A percentile compares a stretch with the other conserved stretches of the same genome.
phyloP scores from a whole-genome alignment of 1,140 invertebrate genomes.

The Saccostrea cuccullata region DNA sequence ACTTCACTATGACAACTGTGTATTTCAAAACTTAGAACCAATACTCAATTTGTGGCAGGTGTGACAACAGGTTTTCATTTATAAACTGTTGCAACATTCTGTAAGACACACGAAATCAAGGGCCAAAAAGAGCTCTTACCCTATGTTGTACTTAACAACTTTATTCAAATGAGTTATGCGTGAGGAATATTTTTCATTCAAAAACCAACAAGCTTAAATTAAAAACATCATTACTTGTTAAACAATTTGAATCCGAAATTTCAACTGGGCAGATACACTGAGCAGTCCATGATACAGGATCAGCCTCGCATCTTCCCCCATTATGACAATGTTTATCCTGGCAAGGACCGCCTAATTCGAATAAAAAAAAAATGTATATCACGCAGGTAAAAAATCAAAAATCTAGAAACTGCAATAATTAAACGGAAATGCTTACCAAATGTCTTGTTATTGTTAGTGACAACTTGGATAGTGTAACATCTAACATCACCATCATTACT shows the following conservation, averaged over 20 bases:
- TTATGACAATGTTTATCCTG: background rate
- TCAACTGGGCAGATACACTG: background rate
- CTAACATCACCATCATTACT: background rate
- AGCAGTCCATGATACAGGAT: background rate
- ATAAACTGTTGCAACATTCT: too few species aligned
- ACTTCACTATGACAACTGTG: too few species aligned
- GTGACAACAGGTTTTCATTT: too few species aligned
- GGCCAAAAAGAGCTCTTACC: too few species aligned
- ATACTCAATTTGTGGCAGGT: too few species aligned
- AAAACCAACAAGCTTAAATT: background rate
- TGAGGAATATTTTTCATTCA: too few species aligned
- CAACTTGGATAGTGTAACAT: conserved; percentile 3
- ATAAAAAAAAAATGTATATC: background rate
- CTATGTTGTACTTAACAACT: too few species aligned
- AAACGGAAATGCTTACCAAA: background rate
- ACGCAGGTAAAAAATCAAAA: background rate
- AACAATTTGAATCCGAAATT: background rate
- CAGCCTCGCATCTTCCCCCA: background rate
- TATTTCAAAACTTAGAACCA: too few species aligned
- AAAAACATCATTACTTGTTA: background rate
- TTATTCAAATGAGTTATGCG: too few species aligned
- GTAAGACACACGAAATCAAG: too few species aligned
- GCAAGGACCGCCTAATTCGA: background rate
- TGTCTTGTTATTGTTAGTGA: background rate
- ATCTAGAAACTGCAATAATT: background rate